Evolutionary conservation across 2,797 vertebrate species (phyloP).

Genomic region (Botia kubotai): DNA sequence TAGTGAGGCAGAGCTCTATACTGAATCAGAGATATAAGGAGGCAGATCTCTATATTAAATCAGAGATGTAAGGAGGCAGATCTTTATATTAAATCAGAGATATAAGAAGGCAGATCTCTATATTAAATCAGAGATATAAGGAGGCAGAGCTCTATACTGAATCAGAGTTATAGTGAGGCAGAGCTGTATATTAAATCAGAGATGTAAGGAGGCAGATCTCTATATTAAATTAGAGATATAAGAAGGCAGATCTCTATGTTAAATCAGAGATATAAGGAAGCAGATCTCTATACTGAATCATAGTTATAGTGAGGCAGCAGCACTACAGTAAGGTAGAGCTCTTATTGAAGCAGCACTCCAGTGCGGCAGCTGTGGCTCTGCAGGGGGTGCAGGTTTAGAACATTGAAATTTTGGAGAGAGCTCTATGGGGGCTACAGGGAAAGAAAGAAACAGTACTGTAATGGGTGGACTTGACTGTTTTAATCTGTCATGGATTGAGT

Average conservation of each 20-base stretch:
- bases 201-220: not conserved
- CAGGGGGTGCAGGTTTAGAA: slow-evolving; percentile 70
- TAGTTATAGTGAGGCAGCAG: not conserved
- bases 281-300: not conserved
- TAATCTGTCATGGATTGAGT: slow-evolving; percentile 54
- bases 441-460: slow-evolving; percentile 2
- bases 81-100: not conserved
- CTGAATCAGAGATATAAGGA: not conserved
- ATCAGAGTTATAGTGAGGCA: not conserved
- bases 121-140: too few relatives aligned
- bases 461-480: slow-evolving; percentile 36
- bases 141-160: too few relatives aligned
- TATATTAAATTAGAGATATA: not conserved
- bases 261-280: not conserved
- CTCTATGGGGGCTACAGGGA: not conserved
- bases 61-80: not conserved
- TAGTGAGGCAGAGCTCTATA: not conserved
- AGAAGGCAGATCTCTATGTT: not conserved
- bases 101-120: too few relatives aligned
- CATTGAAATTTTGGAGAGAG: slow-evolving; percentile 63
- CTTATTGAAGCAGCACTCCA: not conserved
- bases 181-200: not conserved
- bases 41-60: not conserved
- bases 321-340: not conserved
- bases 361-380: slow-evolving; percentile 69